These are phyloP conservation scores for Climacteris rufus DNA, from an alignment of 2,113 vertebrate species.

Conservation along the genomic window DNA sequence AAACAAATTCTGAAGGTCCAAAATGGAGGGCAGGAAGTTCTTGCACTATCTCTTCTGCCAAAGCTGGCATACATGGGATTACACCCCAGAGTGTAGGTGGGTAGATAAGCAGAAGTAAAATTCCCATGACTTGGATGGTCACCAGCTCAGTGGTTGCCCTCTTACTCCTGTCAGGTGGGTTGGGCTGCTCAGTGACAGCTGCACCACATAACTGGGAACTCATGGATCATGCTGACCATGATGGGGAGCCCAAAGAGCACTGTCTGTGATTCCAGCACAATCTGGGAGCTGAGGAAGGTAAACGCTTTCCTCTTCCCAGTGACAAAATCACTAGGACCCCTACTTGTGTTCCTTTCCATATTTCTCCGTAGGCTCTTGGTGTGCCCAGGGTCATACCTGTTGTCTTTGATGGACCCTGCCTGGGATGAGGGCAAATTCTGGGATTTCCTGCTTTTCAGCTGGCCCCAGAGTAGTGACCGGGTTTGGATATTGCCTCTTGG, in stretches of 20 bases:
- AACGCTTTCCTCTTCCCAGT: background rate
- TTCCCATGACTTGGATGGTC: background rate
- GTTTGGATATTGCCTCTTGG: background rate
- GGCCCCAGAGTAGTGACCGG: background rate
- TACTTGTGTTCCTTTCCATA: fast-evolving
- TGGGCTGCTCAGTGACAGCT: background rate
- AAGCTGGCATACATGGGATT: background rate
- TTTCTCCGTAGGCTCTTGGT: background rate
- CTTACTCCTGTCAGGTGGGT: background rate
- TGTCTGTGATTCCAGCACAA: background rate
- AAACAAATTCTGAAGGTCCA: background rate
- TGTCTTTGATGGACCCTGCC: background rate
- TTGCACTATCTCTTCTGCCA: background rate
- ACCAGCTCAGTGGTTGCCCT: background rate
- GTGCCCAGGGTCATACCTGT: background rate
- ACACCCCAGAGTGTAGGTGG: background rate
- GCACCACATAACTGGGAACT: background rate
- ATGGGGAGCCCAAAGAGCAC: background rate
- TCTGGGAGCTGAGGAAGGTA: background rate
- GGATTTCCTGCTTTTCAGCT: background rate
- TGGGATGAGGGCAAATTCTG: background rate
- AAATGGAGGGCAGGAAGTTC: background rate
- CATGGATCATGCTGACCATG: background rate
- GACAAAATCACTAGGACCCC: background rate
- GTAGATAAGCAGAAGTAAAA: background rate